Percentiles rank a stretch among this genome's conserved stretches.
These are phyloP conservation scores for Pionites leucogaster DNA, from an alignment of 2,113 vertebrate species.

Conservation along the genomic window DNA sequence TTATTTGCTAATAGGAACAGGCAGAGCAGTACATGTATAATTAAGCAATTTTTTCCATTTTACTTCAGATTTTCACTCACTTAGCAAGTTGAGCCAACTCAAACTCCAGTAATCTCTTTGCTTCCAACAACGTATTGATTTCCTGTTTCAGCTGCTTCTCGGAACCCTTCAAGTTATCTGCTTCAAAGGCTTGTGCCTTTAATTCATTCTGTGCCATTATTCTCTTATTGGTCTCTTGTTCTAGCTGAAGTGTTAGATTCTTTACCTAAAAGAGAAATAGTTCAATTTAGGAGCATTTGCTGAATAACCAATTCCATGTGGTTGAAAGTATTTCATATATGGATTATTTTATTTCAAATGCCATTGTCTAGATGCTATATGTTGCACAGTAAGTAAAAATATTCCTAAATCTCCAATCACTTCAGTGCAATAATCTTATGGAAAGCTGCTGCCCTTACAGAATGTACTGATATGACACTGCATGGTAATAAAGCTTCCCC, in stretches of 20 bases:
- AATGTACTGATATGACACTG: accelerated
- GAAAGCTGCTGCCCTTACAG: not conserved
- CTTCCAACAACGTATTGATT: slow-evolving; percentile 91
- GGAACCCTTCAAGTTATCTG: slow-evolving; percentile 88
- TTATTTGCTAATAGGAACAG: not conserved
- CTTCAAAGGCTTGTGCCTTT: slow-evolving; percentile 87
- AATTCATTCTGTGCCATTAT: slow-evolving; percentile 86
- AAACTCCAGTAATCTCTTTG: slow-evolving; percentile 93
- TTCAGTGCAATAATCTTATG: not conserved
- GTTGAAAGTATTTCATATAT: not conserved
- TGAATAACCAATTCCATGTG: not conserved
- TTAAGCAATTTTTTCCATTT: slow-evolving; percentile 16
- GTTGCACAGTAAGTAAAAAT: not conserved
- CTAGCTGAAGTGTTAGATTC: slow-evolving; percentile 84
- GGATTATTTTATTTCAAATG: not conserved
- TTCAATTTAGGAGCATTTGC: not conserved
- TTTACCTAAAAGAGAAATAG: slow-evolving; percentile 80
- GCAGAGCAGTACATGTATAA: not conserved
- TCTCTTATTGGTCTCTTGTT: slow-evolving; percentile 91
- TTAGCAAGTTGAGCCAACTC: slow-evolving; percentile 96
- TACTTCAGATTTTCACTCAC: slow-evolving; percentile 75
- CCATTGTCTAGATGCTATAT: not conserved
- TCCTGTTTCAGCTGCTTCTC: slow-evolving; percentile 99
- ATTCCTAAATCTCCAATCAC: not conserved
- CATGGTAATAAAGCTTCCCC: not conserved